Conservation (phyloP, 1,140 invertebrate species). For the Eubasilissa regina region DNA sequence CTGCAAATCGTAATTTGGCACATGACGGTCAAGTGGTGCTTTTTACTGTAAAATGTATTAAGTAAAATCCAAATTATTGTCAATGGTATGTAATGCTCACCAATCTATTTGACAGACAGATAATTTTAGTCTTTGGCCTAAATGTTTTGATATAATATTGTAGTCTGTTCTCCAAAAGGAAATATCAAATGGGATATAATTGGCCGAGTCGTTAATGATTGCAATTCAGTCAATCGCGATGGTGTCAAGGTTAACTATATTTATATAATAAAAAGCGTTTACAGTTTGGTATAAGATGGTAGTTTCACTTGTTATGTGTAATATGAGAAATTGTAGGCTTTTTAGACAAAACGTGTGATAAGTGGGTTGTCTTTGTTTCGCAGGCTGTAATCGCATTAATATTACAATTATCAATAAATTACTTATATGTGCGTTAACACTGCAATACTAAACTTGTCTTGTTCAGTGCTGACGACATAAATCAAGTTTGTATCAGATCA, state of each 20-base stretch:
- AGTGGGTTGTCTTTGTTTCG: conserved; percentile 39
- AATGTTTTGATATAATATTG: no score
- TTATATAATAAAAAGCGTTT: conserved; percentile 38
- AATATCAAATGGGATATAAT: no score
- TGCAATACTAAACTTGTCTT: conserved; percentile 40
- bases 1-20: no score
- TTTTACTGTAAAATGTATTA: no score
- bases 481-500: conserved; percentile 9
- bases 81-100: no score
- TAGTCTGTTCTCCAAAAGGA: no score
- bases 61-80: no score
- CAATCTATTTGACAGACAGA: no score
- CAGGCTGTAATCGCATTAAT: conserved; percentile 40
- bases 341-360: conserved; percentile 46
- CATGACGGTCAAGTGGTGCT: no score
- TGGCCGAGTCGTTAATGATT: not conserved
- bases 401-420: conserved; percentile 33
- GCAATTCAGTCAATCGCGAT: conserved; percentile 6
- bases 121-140: no score
- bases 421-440: conserved; percentile 39
- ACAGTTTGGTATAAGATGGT: conserved; percentile 34
- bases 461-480: conserved; percentile 20
- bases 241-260: conserved; percentile 44
- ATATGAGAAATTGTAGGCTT: conserved; percentile 37
- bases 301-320: conserved; percentile 43